Evolutionary conservation across 1,140 invertebrate genomes (phyloP).

Genomic region (Campoletis sonorensis): DNA sequence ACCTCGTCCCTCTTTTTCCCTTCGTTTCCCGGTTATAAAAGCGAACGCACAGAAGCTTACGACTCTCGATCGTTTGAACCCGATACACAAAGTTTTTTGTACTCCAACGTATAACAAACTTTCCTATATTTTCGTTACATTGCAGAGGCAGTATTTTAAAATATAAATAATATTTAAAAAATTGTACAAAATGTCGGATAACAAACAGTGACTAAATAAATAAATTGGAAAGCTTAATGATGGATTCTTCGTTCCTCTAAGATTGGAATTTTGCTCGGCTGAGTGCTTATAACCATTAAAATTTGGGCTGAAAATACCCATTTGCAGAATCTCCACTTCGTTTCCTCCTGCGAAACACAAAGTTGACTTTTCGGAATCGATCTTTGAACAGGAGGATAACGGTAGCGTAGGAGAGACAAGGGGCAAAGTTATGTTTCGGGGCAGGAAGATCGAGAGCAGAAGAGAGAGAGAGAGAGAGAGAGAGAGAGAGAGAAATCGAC

Average conservation of each 20-base stretch:
- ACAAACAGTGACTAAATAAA: too few relatives aligned
- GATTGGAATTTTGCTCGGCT: too few relatives aligned
- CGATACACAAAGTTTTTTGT: slow-evolving; percentile 21
- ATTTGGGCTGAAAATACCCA: neutral
- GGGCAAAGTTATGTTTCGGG: neutral
- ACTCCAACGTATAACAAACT: slow-evolving; percentile 2
- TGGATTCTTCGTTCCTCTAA: too few relatives aligned
- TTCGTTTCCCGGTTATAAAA: slow-evolving; percentile 63
- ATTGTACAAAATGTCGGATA: too few relatives aligned
- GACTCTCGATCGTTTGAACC: slow-evolving; percentile 38
- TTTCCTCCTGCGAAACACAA: neutral
- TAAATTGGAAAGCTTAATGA: too few relatives aligned
- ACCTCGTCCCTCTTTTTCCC: neutral
- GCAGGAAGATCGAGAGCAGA: neutral
- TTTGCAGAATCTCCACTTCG: too few relatives aligned
- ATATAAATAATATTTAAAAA: neutral
- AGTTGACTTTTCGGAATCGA: neutral
- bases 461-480: neutral
- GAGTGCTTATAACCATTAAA: neutral
- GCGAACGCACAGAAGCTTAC: slow-evolving; percentile 38
- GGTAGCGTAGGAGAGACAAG: neutral
- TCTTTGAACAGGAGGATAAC: slow-evolving; percentile 6
- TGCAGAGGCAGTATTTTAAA: neutral
- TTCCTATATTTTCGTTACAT: neutral
- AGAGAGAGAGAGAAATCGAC: slow-evolving; percentile 43